Base-by-base conservation (phyloP, 92 coral and sea anemone species). In the Palythoa caribaeorum region DNA sequence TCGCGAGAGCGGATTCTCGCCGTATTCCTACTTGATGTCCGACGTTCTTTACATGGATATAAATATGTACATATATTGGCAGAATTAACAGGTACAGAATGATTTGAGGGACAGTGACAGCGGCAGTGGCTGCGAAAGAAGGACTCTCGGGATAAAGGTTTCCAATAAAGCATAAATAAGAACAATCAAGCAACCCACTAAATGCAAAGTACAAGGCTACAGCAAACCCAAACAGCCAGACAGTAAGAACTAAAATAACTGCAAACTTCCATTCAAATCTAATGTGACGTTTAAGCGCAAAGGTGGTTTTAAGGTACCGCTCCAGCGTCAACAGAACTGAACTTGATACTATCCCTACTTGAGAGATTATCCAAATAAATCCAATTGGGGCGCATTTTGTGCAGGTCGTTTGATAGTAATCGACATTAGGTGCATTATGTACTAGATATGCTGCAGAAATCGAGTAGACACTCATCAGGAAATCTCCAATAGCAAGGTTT, bases 1-100 rank as follows among this genome's bases (percentile, higher is more conserved):
- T 79, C n/a, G 84, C 84, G 38, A 79, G 72, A 39, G 71, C 37
- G 2, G 84, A 79, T 62, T 79, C 84, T 9, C 84, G 57, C 53
- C 51, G 60, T 3, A 62, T 44, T 14, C 84, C 73, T n/a, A 19
- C 72, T 79, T 15, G n/a, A 12, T 62, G 54, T 14, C 84, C 28
- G 35, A 54, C 13, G 4, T 16, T 79, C 37, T n/a, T 40, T 2
- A 37, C 84, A 37, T 28, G 17, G 14, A 44, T 5, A 48, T 79
- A 59, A 20, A 79, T 79, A 17, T 60, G 72, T 60, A 60, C 39
- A 44, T 79, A 79, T 73, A 79, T 38, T 47, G 73, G 84, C 4
- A 79, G 5, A 8, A 73, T 38, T 38, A 62, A 6, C 2, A 60
- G 38, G 50, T 79, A 79, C 16, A 79, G 12, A 8, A 62, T 14